phyloP scores from a whole-genome alignment of 2,113 vertebrate species.

The Polypterus senegalus region DNA sequence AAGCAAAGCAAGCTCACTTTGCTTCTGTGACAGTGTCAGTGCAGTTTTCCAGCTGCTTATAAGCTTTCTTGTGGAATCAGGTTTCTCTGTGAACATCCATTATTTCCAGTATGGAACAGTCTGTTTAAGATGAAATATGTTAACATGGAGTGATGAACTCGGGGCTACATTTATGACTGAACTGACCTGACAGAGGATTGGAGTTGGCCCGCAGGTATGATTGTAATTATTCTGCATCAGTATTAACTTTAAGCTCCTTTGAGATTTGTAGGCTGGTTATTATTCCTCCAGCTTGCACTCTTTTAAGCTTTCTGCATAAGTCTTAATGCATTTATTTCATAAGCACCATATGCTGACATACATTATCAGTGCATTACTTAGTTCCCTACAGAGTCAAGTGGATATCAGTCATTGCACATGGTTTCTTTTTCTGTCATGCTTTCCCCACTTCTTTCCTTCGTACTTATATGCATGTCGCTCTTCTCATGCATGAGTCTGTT shows the following conservation, averaged over 20 bases:
- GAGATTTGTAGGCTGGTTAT: neutral
- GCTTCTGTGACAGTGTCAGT: no score
- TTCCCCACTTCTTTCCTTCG: neutral
- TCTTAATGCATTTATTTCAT: neutral
- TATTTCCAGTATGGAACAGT: no score
- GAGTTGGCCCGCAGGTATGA: no score
- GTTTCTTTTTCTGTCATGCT: neutral
- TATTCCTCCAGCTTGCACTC: neutral
- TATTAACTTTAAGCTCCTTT: neutral
- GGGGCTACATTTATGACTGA: no score
- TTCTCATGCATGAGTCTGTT: slow-evolving; percentile 28
- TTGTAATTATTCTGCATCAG: no score
- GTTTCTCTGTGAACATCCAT: no score
- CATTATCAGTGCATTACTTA: neutral
- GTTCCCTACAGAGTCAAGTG: neutral
- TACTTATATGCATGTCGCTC: slow-evolving; percentile 19
- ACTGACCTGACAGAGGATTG: no score
- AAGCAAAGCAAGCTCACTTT: no score
- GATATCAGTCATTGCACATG: neutral
- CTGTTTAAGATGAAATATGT: no score
- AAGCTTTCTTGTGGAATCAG: no score
- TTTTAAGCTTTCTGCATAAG: neutral
- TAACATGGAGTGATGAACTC: no score
- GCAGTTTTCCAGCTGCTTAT: no score
- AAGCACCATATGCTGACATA: neutral